Conservation (phyloP, 2,113 vertebrate species). For the Equus przewalskii region DNA sequence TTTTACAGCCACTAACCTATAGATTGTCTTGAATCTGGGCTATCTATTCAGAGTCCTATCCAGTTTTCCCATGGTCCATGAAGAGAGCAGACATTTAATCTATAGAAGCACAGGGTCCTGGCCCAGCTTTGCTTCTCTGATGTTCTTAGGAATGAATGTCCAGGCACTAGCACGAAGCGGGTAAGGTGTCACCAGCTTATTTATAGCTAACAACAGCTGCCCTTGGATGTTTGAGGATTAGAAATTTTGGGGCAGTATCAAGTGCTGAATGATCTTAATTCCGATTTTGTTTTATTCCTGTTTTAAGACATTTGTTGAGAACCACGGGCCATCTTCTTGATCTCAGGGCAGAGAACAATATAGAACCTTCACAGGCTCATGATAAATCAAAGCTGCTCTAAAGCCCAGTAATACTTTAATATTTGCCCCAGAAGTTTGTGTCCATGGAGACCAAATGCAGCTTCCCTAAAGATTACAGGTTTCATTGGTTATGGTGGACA, state of each 20-base stretch:
- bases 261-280: constrained; percentile 71
- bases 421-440: neutral
- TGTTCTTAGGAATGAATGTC: neutral
- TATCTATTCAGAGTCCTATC: neutral
- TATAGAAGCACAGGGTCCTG: neutral
- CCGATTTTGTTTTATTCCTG: constrained; percentile 64
- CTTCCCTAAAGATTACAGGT: neutral
- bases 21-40: neutral
- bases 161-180: constrained; percentile 38
- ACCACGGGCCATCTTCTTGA: neutral
- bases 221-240: constrained; percentile 68
- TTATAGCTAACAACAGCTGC: constrained; percentile 82
- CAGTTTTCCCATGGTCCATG: neutral
- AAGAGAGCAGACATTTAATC: constrained; percentile 49
- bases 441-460: neutral
- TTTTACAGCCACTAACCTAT: neutral
- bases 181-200: constrained; percentile 86
- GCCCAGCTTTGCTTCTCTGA: constrained; percentile 50
- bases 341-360: constrained; percentile 1
- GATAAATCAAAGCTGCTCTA: neutral
- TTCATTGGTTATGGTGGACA: neutral
- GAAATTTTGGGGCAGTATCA: constrained; percentile 39
- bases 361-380: neutral
- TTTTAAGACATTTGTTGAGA: constrained; percentile 50
- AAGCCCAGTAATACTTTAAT: neutral